These are phyloP conservation scores for Ctenomys sociabilis DNA, from an alignment of 2,113 vertebrate species.

Conservation along the genomic window DNA sequence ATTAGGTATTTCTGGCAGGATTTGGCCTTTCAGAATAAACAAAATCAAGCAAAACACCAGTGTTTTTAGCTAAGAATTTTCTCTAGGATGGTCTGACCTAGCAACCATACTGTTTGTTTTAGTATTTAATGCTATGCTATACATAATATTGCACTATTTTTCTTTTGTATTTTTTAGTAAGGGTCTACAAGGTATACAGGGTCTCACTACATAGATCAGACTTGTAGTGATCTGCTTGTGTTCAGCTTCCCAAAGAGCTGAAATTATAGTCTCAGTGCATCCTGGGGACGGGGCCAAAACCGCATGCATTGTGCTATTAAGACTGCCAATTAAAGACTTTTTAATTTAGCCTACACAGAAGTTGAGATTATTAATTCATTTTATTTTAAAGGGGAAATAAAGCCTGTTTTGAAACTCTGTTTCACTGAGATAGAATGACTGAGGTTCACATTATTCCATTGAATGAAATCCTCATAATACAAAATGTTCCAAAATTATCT, in stretches of 20 bases:
- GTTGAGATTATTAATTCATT: not conserved
- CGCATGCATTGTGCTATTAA: not conserved
- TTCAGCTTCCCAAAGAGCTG: no score
- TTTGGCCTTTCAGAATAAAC: not conserved
- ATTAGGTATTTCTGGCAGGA: not conserved
- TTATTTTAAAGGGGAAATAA: not conserved
- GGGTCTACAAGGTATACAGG: no score
- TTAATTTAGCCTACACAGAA: conserved; percentile 47
- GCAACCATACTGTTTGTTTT: not conserved
- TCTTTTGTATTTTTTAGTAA: no score
- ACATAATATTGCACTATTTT: not conserved
- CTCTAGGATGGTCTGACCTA: not conserved
- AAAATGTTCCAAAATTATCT: conserved; percentile 38
- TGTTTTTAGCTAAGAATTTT: conserved; percentile 53
- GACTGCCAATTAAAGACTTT: not conserved
- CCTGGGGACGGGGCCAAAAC: no score
- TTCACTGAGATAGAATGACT: not conserved
- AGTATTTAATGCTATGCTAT: conserved; percentile 28
- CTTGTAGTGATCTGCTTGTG: no score
- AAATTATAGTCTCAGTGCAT: no score
- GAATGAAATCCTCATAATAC: conserved; percentile 25
- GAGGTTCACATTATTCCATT: conserved; percentile 20
- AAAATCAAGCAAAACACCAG: not conserved
- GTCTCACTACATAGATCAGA: no score
- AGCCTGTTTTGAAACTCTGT: not conserved